Conservation (phyloP, 2,797 vertebrate species). For the Poecilia wingei region DNA sequence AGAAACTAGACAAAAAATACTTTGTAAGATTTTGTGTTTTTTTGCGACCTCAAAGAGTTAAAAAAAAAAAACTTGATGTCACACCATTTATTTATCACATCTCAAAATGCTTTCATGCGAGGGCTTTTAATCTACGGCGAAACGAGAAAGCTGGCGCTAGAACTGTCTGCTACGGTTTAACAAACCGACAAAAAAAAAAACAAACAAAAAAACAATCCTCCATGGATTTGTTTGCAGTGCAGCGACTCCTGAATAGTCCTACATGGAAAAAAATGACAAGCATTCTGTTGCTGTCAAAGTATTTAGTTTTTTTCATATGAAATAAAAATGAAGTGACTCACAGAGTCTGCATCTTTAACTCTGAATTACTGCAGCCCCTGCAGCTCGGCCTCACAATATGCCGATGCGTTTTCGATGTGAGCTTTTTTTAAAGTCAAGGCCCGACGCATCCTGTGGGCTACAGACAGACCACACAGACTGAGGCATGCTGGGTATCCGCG, state of each 20-base stretch:
- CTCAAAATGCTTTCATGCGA: not conserved
- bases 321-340: slow-evolving; percentile 32
- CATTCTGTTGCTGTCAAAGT: slow-evolving; percentile 33
- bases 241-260: slow-evolving; percentile 20
- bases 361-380: slow-evolving; percentile 6
- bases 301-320: slow-evolving; percentile 7
- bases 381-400: not conserved
- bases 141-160: slow-evolving; percentile 1
- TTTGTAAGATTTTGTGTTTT: not conserved
- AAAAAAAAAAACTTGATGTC: not conserved
- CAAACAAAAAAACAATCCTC: not conserved
- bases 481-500: slow-evolving; percentile 1
- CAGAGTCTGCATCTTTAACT: slow-evolving; percentile 25
- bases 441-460: slow-evolving; percentile 25
- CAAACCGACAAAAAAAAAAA: slow-evolving; percentile 5
- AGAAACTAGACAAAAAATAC: no score
- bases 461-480: slow-evolving; percentile 10
- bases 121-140: not conserved
- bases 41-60: not conserved
- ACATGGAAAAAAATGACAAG: slow-evolving; percentile 27
- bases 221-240: slow-evolving; percentile 5
- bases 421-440: slow-evolving; percentile 4
- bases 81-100: not conserved
- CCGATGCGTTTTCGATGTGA: slow-evolving; percentile 7
- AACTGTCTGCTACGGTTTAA: slow-evolving; percentile 5